A percentile compares a stretch with the other conserved stretches of the same genome.
These are phyloP conservation scores for Siderastrea radians DNA, from an alignment of 92 coral and sea anemone genomes.

Conservation along the genomic window DNA sequence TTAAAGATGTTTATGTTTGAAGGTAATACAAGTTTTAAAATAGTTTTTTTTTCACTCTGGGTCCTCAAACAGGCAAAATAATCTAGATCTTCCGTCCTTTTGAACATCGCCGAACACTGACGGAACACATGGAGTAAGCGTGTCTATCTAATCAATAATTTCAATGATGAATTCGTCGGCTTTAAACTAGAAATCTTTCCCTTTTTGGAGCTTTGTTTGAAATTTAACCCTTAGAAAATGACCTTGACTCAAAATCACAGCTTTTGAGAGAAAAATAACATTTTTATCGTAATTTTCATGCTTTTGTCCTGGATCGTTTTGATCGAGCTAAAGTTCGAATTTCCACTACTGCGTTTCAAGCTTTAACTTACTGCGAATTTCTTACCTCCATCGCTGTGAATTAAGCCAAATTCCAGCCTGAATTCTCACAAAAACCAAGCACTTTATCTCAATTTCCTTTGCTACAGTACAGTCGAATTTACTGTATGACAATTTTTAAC, in stretches of 20 bases:
- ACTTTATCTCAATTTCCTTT: conserved; percentile 1
- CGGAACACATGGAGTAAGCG: conserved; percentile 49
- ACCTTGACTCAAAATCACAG: not conserved
- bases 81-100: not conserved
- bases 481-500: not conserved
- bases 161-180: not conserved
- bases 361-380: not conserved
- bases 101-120: not conserved
- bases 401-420: not conserved
- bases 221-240: not conserved
- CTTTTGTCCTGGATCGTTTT: not conserved
- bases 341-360: not conserved
- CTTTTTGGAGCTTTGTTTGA: not conserved
- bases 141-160: conserved; percentile 2
- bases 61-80: not conserved
- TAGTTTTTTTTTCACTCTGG: not conserved
- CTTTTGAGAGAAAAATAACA: not conserved
- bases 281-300: not conserved
- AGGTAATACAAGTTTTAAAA: not conserved
- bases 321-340: not conserved
- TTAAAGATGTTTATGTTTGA: not conserved
- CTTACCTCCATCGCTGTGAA: conserved; percentile 42
- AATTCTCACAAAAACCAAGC: not conserved
- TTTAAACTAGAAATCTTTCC: not conserved
- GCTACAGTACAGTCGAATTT: not conserved